Evolutionary conservation across 2,113 vertebrate species (phyloP), one percentile per base, ranked within the genome.

Genomic region (Phrynocephalus versicolor): DNA sequence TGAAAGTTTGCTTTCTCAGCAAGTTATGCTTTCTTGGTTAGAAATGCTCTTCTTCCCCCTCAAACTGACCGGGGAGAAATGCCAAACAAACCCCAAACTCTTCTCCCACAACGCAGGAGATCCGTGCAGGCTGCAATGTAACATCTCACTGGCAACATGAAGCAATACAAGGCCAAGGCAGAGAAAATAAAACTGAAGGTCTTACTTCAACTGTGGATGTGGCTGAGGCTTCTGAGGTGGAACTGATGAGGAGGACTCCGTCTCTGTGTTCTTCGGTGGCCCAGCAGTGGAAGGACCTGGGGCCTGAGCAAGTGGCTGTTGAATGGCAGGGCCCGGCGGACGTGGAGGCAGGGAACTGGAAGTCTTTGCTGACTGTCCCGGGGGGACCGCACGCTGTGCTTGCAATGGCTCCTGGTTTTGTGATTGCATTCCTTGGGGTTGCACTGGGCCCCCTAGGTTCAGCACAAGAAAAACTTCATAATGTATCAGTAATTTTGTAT

Each of bases 171-270:
- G 35, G 23, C 0, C 85, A 88, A 78, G 30, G 71, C 79, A 79
- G 58, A 73, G 72, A 37, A 14, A 88, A 87, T 72, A 74, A 89
- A 92, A 91, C 62, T 89, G 79, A 21, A 74, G 89, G 80, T 93
- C 98, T 99, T 99, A 99, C 98, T 99, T 99, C 86, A 99, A 97
- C 86, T 98, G 98, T 79, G 98, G 98, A 88, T 99, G 98, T 91
- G 98, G 97, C 94, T 98, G 98, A 78, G 97, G 97, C 94, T 96
- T 97, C 45, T 96, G 96, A 2, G 95, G 90, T 37, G 97, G 96
- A 30, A 96, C 95, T 81, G 93, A 96, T 87, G 97, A 97, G 2
- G 96, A 95, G 2, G 96, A 95, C 90, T 97, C 97, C 33, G 97
- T 95, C 89, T 98, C 97, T 76, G 96, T 96, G 84, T 98, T 97